These are phyloP conservation scores for Epistrophe eligans DNA, from an alignment of 2,888 invertebrate genomes.

Conservation along the genomic window DNA sequence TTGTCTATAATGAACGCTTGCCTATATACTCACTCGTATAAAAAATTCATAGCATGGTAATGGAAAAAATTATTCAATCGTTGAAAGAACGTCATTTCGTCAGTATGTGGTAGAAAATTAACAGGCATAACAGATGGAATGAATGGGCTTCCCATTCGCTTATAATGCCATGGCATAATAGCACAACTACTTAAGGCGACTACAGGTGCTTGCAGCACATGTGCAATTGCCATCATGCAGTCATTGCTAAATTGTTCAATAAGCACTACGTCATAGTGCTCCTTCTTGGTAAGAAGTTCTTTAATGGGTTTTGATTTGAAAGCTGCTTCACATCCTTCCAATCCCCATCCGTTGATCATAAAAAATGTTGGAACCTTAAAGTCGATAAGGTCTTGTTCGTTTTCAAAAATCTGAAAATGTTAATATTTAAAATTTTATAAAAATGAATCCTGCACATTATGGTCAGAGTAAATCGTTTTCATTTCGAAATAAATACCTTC, in stretches of 20 bases:
- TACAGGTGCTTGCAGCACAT: conserved; percentile 86
- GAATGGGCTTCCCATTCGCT: conserved; percentile 85
- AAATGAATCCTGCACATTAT: not conserved
- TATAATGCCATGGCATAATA: conserved; percentile 86
- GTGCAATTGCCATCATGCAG: conserved; percentile 87
- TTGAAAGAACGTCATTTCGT: conserved; percentile 82
- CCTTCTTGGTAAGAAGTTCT: conserved; percentile 79
- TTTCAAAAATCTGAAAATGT: conserved; percentile 63
- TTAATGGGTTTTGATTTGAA: conserved; percentile 79
- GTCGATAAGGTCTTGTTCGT: conserved; percentile 70
- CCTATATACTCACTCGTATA: conserved; percentile 78
- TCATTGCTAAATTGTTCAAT: conserved; percentile 89
- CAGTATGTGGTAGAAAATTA: conserved; percentile 84
- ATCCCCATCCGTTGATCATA: conserved; percentile 80
- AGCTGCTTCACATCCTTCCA: conserved; percentile 78
- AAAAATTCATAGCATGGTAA: conserved; percentile 76
- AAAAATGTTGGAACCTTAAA: conserved; percentile 80
- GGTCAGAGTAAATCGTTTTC: not conserved
- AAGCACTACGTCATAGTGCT: conserved; percentile 87
- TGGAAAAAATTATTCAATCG: conserved; percentile 84
- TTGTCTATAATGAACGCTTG: not conserved
- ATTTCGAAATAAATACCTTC: conserved; percentile 75
- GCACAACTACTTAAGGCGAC: conserved; percentile 86
- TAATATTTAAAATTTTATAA: not conserved
- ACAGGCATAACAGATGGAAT: conserved; percentile 85